Percentiles rank a stretch among this genome's conserved stretches.
phyloP scores from a whole-genome alignment of 1,140 invertebrate species.

The Ceratina japonica region DNA sequence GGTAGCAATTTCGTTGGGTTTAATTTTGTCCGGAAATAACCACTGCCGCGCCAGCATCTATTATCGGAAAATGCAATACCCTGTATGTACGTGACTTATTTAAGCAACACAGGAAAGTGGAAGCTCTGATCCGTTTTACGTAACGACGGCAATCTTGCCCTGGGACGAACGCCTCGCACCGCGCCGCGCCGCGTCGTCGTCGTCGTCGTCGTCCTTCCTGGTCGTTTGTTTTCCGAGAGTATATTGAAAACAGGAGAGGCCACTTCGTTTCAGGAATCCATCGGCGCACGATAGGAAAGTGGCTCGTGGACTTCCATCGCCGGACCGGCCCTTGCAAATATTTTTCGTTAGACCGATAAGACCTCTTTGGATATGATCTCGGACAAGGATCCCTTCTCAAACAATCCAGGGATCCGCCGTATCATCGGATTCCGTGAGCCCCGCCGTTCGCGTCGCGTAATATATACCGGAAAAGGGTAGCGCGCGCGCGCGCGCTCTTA shows the following conservation, averaged over 20 bases:
- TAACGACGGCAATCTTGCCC: not conserved
- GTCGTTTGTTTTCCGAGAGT: conserved; percentile 17
- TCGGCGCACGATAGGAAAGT: conserved; percentile 3
- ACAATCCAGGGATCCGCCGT: conserved; percentile 17
- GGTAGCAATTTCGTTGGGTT: too few species aligned
- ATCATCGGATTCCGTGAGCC: conserved; percentile 13
- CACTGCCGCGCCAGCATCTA: too few species aligned
- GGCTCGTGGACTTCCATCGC: conserved; percentile 23
- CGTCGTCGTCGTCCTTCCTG: too few species aligned
- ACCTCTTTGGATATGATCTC: conserved; percentile 26
- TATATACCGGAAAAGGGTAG: conserved; percentile 1
- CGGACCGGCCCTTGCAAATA: conserved; percentile 39
- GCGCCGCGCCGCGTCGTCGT: not conserved
- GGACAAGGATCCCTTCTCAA: conserved; percentile 12
- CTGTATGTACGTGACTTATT: conserved; percentile 29
- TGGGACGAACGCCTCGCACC: not conserved
- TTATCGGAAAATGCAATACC: not conserved
- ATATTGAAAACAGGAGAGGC: conserved; percentile 43
- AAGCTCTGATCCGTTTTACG: not conserved
- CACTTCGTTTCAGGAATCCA: conserved; percentile 25
- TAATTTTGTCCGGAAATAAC: too few species aligned
- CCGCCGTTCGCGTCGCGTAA: not conserved
- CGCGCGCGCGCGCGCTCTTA: not conserved
- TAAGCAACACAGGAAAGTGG: not conserved
- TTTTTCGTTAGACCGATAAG: conserved; percentile 32